phyloP scores from a whole-genome alignment of 2,888 invertebrate species.

The Noctua janthina region DNA sequence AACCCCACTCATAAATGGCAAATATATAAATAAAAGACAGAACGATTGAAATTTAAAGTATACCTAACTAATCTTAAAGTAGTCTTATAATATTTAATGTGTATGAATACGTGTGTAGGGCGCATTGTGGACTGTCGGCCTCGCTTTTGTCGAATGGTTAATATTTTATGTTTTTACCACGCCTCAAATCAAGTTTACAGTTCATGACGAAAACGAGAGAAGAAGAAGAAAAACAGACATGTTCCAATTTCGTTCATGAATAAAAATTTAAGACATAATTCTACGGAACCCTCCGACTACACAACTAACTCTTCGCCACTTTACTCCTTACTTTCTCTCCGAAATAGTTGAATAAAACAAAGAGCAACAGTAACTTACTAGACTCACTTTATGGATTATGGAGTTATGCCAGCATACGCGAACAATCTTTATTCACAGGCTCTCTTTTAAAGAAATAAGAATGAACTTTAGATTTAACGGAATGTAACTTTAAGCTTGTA shows the following conservation, averaged over 20 bases:
- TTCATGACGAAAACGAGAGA: not conserved
- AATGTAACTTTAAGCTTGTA: conserved; percentile 7
- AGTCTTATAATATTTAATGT: too few relatives aligned
- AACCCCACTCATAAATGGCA: too few relatives aligned
- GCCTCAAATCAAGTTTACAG: not conserved
- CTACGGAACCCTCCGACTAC: not conserved
- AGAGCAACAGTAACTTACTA: conserved; percentile 23
- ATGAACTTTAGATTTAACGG: conserved; percentile 26
- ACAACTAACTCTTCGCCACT: not conserved
- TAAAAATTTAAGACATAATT: not conserved
- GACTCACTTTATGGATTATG: conserved; percentile 56
- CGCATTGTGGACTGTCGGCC: not conserved
- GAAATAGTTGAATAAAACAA: conserved; percentile 41
- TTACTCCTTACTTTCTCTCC: not conserved
- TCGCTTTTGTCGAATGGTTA: accelerated
- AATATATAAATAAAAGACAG: too few relatives aligned
- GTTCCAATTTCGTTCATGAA: not conserved
- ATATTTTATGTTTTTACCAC: not conserved
- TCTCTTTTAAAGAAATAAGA: conserved; percentile 41
- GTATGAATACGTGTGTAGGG: too few relatives aligned
- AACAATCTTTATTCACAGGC: conserved; percentile 34
- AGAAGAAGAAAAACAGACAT: not conserved
- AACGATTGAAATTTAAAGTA: too few relatives aligned
- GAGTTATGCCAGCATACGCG: conserved; percentile 55
- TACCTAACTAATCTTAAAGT: too few relatives aligned